Conservation (phyloP, 1,140 invertebrate species). For the Cardiocondyla obscurior region DNA sequence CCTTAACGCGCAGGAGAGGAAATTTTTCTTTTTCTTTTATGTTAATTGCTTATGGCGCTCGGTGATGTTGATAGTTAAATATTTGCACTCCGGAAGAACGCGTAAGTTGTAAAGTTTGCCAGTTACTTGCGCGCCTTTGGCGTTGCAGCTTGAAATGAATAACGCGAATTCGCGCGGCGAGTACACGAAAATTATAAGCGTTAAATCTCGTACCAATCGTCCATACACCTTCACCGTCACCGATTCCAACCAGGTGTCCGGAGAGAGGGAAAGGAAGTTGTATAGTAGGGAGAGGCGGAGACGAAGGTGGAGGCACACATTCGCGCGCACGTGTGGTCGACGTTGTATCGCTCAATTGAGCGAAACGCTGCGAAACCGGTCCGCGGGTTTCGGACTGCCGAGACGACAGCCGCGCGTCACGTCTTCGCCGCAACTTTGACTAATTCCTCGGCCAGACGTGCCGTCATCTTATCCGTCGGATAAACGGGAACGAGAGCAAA, state of each 20-base stretch:
- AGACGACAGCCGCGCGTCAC: conserved; percentile 72
- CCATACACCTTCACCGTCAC: conserved; percentile 51
- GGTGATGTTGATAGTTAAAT: background rate
- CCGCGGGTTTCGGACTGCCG: conserved; percentile 64
- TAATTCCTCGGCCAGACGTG: conserved; percentile 68
- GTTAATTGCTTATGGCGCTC: background rate
- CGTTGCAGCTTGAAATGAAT: background rate
- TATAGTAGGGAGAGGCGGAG: conserved; percentile 57
- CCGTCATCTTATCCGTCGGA: conserved; percentile 1
- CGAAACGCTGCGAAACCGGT: conserved; percentile 76
- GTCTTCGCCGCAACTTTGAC: conserved; percentile 70
- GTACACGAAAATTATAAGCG: background rate
- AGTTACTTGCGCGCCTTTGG: no score
- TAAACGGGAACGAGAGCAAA: background rate
- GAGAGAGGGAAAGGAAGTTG: conserved; percentile 15
- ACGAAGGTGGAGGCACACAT: conserved; percentile 47
- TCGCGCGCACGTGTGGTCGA: conserved; percentile 76
- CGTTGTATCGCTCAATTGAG: conserved; percentile 81
- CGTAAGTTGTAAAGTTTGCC: background rate
- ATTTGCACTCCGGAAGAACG: background rate
- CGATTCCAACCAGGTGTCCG: background rate
- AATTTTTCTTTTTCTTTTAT: no score
- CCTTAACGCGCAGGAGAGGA: no score
- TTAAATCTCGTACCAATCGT: conserved; percentile 15
- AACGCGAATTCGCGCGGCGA: background rate